A percentile compares a stretch with the other conserved stretches of the same genome.
Evolutionary conservation across 2,113 vertebrate genomes (phyloP).

Genomic region (Chitala chitala): DNA sequence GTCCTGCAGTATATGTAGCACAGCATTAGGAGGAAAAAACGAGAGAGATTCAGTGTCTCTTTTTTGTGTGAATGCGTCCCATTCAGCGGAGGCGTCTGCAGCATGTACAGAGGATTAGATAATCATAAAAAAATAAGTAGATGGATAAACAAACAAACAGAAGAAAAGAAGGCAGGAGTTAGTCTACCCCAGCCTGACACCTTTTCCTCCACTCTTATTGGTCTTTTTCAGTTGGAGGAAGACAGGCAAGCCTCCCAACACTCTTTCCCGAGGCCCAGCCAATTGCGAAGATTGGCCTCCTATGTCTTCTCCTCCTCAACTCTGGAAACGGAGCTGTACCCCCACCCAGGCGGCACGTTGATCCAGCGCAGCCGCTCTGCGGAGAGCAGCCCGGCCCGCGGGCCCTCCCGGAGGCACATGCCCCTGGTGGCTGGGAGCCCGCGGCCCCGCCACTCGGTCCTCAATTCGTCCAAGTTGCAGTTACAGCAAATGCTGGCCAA

Average conservation of each 20-base stretch:
- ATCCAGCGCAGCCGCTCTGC: slow-evolving; percentile 98
- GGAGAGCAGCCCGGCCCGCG: slow-evolving; percentile 93
- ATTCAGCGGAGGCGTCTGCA: no score
- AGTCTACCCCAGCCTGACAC: slow-evolving; percentile 73
- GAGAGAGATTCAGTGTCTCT: no score
- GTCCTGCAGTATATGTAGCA: no score
- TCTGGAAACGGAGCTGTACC: slow-evolving; percentile 95
- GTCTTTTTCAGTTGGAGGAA: slow-evolving; percentile 96
- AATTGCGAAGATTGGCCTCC: slow-evolving; percentile 95
- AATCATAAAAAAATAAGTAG: no score
- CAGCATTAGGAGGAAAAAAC: no score
- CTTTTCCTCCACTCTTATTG: slow-evolving; percentile 83
- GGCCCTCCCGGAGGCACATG: slow-evolving; percentile 32
- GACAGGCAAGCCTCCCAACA: slow-evolving; percentile 76
- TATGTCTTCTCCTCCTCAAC: slow-evolving; percentile 98
- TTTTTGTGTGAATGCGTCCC: no score
- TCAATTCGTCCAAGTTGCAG: slow-evolving; percentile 85
- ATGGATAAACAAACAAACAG: no score
- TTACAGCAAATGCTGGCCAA: slow-evolving; percentile 95
- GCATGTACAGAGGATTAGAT: no score
- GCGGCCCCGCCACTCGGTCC: slow-evolving; percentile 86
- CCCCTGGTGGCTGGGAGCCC: slow-evolving; percentile 69
- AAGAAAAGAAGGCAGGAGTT: no score
- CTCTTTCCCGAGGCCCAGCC: slow-evolving; percentile 81
- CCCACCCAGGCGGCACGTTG: slow-evolving; percentile 82